Evolutionary conservation across 30 jellyfish, hydroid and myxozoan species (phyloP).

Genomic region (Turritopsis dohrnii): DNA sequence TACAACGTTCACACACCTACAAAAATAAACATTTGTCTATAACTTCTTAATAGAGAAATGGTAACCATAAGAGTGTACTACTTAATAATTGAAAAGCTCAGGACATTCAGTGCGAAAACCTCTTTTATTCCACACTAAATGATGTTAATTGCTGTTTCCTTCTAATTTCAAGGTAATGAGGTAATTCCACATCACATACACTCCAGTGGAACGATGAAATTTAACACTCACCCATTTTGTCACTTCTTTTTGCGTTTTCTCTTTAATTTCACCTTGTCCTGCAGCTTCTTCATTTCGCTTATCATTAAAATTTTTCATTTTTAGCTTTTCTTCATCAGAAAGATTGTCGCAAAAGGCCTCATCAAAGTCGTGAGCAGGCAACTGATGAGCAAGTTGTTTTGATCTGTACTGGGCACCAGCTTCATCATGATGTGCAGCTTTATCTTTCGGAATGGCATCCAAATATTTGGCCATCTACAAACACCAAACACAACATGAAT

Average conservation of each 20-base stretch:
- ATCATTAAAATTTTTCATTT: conserved; percentile 66
- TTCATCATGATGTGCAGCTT: conserved; percentile 76
- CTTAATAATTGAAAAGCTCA: too few relatives aligned
- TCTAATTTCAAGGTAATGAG: too few relatives aligned
- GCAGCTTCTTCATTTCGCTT: conserved; percentile 82
- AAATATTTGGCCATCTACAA: conserved; percentile 68
- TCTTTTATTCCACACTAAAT: too few relatives aligned
- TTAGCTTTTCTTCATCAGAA: conserved; percentile 62
- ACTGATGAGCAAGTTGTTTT: conserved; percentile 70
- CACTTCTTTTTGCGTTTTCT: conserved; percentile 42
- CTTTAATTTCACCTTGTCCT: conserved; percentile 95
- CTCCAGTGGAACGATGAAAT: neutral
- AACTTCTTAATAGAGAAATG: too few relatives aligned
- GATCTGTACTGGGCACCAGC: conserved; percentile 79
- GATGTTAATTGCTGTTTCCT: too few relatives aligned
- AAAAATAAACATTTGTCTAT: neutral
- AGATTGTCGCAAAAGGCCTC: conserved; percentile 65
- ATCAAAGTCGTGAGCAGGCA: conserved; percentile 92
- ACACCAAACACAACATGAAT: neutral
- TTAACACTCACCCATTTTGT: conserved; percentile 74
- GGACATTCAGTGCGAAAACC: too few relatives aligned
- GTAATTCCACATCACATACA: neutral
- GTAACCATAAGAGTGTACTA: too few relatives aligned
- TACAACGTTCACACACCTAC: conserved; percentile 6
- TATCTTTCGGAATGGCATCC: conserved; percentile 88